These are phyloP conservation scores for Microctenopoma stevenorrisi DNA, from an alignment of 2,797 vertebrate species.

Conservation along the genomic window DNA sequence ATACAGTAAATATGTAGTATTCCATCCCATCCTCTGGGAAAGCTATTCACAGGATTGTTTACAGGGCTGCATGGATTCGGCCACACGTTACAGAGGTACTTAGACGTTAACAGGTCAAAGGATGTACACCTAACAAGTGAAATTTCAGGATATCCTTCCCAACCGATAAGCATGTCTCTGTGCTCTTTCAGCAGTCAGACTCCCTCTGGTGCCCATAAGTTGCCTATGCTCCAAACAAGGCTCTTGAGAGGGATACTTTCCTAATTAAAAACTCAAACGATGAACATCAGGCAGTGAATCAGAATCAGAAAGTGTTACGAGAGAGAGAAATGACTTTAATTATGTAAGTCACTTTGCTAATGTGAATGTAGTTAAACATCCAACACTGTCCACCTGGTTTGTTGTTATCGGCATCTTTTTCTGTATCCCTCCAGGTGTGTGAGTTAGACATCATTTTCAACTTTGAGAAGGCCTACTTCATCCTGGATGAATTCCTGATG, in stretches of 20 bases:
- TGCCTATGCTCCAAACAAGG: neutral
- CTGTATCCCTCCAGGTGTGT: conserved; percentile 85
- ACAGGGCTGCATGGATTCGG: neutral
- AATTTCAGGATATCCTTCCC: neutral
- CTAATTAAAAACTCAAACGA: neutral
- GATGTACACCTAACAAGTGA: neutral
- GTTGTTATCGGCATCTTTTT: neutral
- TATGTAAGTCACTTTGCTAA: too few species aligned
- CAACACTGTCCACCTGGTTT: neutral
- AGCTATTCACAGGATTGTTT: neutral
- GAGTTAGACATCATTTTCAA: conserved; percentile 97
- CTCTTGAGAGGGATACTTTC: too few species aligned
- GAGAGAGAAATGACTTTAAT: too few species aligned
- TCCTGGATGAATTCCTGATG: conserved; percentile 94
- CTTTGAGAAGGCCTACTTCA: conserved; percentile 96
- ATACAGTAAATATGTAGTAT: too few species aligned
- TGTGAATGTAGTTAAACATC: too few species aligned
- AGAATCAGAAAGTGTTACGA: too few species aligned
- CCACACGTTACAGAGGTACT: neutral
- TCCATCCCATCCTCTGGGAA: neutral
- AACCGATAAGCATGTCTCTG: too few species aligned
- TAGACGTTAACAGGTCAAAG: too few species aligned
- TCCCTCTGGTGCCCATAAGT: conserved; percentile 48
- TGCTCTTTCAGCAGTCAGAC: conserved; percentile 1
- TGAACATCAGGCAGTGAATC: too few species aligned